A percentile compares a stretch with the other conserved stretches of the same genome.
phyloP scores from a whole-genome alignment of 2,113 vertebrate genomes.

The Chinchilla lanigera region DNA sequence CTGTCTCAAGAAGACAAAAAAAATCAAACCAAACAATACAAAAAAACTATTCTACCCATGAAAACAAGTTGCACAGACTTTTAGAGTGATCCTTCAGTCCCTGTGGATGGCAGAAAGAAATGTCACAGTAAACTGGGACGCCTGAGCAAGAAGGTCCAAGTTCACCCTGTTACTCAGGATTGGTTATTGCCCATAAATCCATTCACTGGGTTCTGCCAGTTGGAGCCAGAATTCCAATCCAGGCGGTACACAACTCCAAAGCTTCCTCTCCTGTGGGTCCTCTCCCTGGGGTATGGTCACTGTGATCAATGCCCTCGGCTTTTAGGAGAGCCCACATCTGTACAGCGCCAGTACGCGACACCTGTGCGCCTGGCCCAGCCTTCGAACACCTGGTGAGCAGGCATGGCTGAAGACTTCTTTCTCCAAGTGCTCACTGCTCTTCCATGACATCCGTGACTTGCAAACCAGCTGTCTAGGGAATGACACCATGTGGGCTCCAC shows the following conservation, averaged over 20 bases:
- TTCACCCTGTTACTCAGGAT: not conserved
- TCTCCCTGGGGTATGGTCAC: not conserved
- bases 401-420: not conserved
- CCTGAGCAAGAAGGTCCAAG: not conserved
- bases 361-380: not conserved
- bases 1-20: too few species aligned
- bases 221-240: not conserved
- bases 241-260: not conserved
- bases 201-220: not conserved
- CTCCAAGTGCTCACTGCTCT: not conserved
- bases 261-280: not conserved
- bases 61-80: not conserved
- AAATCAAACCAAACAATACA: too few species aligned
- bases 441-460: not conserved
- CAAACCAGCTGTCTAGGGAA: not conserved
- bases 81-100: not conserved
- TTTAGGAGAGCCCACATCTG: not conserved
- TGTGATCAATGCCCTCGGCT: not conserved
- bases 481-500: not conserved
- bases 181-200: not conserved
- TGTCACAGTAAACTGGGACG: not conserved
- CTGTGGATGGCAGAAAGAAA: not conserved
- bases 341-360: not conserved
- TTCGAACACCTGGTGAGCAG: not conserved
- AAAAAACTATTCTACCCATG: too few species aligned